Evolutionary conservation across 2,888 invertebrate genomes (phyloP).

Genomic region (Zelleria hepariella): DNA sequence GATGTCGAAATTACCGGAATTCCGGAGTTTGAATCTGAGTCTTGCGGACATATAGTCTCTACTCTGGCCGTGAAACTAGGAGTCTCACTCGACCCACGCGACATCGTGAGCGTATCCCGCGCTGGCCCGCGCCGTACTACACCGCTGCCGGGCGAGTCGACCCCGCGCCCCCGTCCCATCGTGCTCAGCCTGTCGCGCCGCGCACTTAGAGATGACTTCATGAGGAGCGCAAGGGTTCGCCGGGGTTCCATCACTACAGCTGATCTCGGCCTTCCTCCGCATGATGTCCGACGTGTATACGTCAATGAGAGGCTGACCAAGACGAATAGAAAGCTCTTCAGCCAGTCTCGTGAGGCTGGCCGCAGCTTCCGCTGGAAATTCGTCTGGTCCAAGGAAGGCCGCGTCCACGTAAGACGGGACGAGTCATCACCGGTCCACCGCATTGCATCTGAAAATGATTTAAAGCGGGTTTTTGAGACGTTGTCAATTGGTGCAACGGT

Average conservation of each 20-base stretch:
- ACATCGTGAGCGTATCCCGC: neutral
- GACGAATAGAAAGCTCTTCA: neutral
- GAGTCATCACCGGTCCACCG: neutral
- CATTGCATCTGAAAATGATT: neutral
- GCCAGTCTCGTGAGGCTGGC: neutral
- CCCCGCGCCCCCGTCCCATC: neutral
- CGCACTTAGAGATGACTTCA: neutral
- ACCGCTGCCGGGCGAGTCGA: too few species aligned
- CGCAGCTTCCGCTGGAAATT: neutral
- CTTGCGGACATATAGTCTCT: neutral
- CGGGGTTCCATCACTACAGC: neutral
- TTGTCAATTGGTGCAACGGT: too few species aligned
- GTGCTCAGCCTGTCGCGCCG: neutral
- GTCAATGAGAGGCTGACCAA: neutral
- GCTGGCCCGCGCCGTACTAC: neutral
- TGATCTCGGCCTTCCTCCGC: neutral
- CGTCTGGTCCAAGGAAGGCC: conserved; percentile 1
- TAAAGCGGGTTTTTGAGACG: neutral
- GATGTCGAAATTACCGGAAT: neutral
- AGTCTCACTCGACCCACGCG: neutral
- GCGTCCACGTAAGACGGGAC: neutral
- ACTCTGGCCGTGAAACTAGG: neutral
- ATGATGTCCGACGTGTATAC: neutral
- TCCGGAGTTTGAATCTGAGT: neutral
- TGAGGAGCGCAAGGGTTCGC: neutral